These are phyloP conservation scores for Platynereis dumerilii DNA, from an alignment of 2,888 invertebrate genomes.

Conservation along the genomic window DNA sequence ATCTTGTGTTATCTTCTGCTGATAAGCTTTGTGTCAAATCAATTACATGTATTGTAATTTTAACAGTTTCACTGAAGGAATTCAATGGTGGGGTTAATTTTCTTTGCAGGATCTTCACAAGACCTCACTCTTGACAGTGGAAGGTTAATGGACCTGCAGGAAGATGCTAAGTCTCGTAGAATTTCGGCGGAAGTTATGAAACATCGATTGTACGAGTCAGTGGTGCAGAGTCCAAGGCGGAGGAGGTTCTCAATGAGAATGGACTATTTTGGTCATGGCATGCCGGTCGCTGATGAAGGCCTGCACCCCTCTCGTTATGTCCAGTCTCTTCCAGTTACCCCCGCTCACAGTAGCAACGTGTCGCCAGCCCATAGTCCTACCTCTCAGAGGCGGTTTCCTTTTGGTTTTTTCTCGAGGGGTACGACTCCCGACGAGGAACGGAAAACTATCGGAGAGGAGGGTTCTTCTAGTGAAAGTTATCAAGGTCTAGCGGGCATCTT, in stretches of 20 bases:
- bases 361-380: slow-evolving; percentile 35
- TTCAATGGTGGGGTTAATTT: no score
- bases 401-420: slow-evolving; percentile 33
- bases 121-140: slow-evolving; percentile 29
- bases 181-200: slow-evolving; percentile 40
- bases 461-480: slow-evolving; percentile 28
- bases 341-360: slow-evolving; percentile 31
- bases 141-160: slow-evolving; percentile 35
- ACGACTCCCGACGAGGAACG: slow-evolving; percentile 28
- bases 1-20: no score
- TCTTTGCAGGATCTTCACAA: slow-evolving; percentile 22
- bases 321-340: slow-evolving; percentile 39
- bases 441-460: not conserved
- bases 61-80: no score
- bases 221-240: slow-evolving; percentile 29
- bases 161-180: slow-evolving; percentile 34
- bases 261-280: slow-evolving; percentile 23
- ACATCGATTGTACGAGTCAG: slow-evolving; percentile 38
- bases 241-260: slow-evolving; percentile 22
- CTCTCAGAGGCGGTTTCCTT: slow-evolving; percentile 24
- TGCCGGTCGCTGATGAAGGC: not conserved
- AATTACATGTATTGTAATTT: no score
- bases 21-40: no score
- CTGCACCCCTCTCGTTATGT: slow-evolving; percentile 29
- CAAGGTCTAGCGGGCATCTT: slow-evolving; percentile 37